phyloP scores from a whole-genome alignment of 2,797 vertebrate species.

The Bradypodion ventrale region DNA sequence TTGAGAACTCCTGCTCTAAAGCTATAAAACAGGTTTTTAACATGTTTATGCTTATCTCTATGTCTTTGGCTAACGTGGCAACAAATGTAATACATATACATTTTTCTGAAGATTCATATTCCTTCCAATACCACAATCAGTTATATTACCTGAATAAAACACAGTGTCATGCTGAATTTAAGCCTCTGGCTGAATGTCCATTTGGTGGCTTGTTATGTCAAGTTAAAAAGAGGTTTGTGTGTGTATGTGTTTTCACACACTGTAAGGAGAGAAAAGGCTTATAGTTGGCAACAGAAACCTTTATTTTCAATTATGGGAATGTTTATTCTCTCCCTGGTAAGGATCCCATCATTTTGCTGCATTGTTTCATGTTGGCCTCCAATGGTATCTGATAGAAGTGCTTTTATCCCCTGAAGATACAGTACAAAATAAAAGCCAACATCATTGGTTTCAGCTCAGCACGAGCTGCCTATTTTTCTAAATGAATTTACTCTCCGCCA shows the following conservation, averaged over 20 bases:
- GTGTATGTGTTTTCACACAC: constrained; percentile 71
- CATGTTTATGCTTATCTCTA: constrained; percentile 17
- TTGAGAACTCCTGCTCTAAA: too few relatives aligned
- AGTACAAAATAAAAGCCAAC: constrained; percentile 98
- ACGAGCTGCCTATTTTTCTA: constrained; percentile 93
- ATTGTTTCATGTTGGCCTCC: constrained; percentile 78
- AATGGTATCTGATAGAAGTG: constrained; percentile 85
- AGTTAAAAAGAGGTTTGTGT: constrained; percentile 70
- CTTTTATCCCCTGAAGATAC: constrained; percentile 93
- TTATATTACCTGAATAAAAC: constrained; percentile 73
- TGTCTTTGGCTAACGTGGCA: constrained; percentile 48
- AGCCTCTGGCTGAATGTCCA: constrained; percentile 66
- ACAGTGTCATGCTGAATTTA: constrained; percentile 70
- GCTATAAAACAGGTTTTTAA: constrained; percentile 56
- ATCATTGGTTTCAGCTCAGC: constrained; percentile 95
- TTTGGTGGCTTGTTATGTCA: constrained; percentile 58
- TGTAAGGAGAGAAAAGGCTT: constrained; percentile 66
- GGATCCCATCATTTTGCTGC: constrained; percentile 71
- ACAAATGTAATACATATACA: constrained; percentile 54
- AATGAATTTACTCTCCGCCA: constrained; percentile 90
- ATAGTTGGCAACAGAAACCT: constrained; percentile 71
- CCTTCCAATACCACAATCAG: constrained; percentile 70
- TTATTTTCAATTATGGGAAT: constrained; percentile 76
- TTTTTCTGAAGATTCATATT: constrained; percentile 69
- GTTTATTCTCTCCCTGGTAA: constrained; percentile 75